These are phyloP conservation scores for Amphipyra berbera DNA, from an alignment of 2,888 invertebrate genomes.

Conservation along the genomic window DNA sequence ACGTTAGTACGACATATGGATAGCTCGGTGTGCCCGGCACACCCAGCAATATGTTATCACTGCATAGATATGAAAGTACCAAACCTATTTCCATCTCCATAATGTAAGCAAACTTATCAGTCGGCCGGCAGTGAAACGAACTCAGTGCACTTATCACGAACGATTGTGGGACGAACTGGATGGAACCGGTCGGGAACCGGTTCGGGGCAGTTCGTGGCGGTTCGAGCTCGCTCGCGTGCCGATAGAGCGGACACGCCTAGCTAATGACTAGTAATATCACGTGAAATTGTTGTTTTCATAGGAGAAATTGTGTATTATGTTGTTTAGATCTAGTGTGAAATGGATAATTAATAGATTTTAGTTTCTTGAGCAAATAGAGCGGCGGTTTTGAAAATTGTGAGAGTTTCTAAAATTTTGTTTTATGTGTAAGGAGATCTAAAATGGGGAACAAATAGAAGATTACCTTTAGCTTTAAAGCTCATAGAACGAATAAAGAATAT, in stretches of 20 bases:
- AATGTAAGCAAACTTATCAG: slow-evolving; percentile 49
- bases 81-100: slow-evolving; percentile 22
- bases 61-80: slow-evolving; percentile 22
- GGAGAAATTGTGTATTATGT: slow-evolving; percentile 39
- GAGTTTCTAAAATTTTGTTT: neutral
- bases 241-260: slow-evolving; percentile 39
- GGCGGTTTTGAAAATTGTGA: neutral
- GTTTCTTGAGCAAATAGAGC: slow-evolving; percentile 7
- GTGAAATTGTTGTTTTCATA: slow-evolving; percentile 47
- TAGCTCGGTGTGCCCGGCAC: slow-evolving; percentile 9
- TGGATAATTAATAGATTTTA: slow-evolving; percentile 16
- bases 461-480: too few relatives aligned
- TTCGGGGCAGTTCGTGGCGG: slow-evolving; percentile 24
- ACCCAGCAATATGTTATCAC: slow-evolving; percentile 15
- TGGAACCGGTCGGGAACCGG: slow-evolving; percentile 43
- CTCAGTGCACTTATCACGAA: slow-evolving; percentile 44
- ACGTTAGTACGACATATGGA: too few relatives aligned
- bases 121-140: slow-evolving; percentile 46
- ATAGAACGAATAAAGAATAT: too few relatives aligned
- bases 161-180: slow-evolving; percentile 40
- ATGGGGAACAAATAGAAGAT: too few relatives aligned
- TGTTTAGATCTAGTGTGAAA: slow-evolving; percentile 25
- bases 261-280: slow-evolving; percentile 48
- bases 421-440: too few relatives aligned
- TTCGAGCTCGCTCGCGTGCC: slow-evolving; percentile 38